Base-by-base conservation (phyloP, 2,888 invertebrate species). In the Chalcosyrphus nemorum region DNA sequence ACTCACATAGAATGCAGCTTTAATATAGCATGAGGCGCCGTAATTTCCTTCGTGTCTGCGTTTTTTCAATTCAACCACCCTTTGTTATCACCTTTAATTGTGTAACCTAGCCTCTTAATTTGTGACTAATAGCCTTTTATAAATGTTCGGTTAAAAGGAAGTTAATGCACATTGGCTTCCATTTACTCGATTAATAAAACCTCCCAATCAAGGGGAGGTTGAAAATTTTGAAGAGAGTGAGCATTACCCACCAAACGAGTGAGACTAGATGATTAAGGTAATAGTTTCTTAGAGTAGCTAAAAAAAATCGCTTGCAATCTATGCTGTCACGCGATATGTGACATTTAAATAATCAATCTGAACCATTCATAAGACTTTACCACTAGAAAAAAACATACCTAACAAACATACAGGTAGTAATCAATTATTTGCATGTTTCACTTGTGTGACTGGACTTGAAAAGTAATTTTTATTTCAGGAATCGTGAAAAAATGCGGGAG, bases 401-500 rank as follows among this genome's bases (percentile, higher is more conserved):
- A n/a, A n/a, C n/a, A n/a, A n/a, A n/a, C n/a, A n/a, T n/a, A n/a
- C n/a, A n/a, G n/a, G n/a, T n/a, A n/a, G n/a, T n/a, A n/a, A n/a
- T 29, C 1, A 29, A 29, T 29, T 32, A 32, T 32, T n/a, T n/a
- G n/a, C 11, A 11, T 32, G 32, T 32, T 11, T 9, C 1, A 32
- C 2, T 11, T 32, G 32, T 32, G 9, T 32, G 11, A 32, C 1
- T 38, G 13, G 13, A 38, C n/a, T 38, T 38, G 1, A 13, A 38
- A 38, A 4, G n/a, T 5, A 19, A 19, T 11, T 24, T 41, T 13
- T 3, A 7, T 41, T 65, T 35, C 88, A 94, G 94, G 86, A 95
- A 97, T 89, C 94, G 94, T 87, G 93, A 94, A 78, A 94, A 94
- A 87, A 93, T 97, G 89, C 93, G 93, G 86, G 96, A 97, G 85